Base-by-base conservation (phyloP, 2,888 invertebrate species). In the Aphrophora alni region DNA sequence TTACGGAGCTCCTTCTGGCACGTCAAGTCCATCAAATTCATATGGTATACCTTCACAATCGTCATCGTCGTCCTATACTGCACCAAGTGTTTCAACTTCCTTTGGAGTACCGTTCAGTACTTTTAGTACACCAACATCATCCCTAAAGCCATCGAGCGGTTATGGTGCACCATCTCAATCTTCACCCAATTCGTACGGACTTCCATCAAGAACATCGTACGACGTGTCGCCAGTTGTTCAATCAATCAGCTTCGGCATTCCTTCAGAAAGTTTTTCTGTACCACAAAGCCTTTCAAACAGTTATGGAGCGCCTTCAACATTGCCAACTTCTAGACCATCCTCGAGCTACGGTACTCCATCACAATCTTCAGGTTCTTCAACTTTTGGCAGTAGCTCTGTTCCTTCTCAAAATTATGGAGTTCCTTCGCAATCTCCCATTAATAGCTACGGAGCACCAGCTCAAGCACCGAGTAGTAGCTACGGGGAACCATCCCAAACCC, bases 271-370 rank as follows among this genome's bases (percentile, higher is more conserved):
- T 27, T 75, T 44, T 10, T 21, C 59, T 59, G 59, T 10, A n/a
- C 59, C 59, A 21, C 59, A 59, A 21, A 59, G 7, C 3, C 59
- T 21, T 21, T 21, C 59, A 7, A 5, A 59, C 0, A 8, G 14
- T 21, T 69, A 51, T 74, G 86, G 83, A 8, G 85, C 73, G 74
- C 86, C 72, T 76, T 83, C 82, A 81, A 79, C 71, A 8, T 69
- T 80, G 73, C 21, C 59, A 21, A 1, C 59, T 59, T 59, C 59
- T 8, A 59, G 59, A 21, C 85, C 85, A n/a, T 84, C 85, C 26
- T 59, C 82, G 27, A 83, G 80, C 70, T 85, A 86, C 73, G 83
- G 84, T 17, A 79, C 84, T n/a, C 84, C 84, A 5, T 81, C 75
- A 28, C 44, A 83, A 82, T 7, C 59, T 12, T 59, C 59, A 2